phyloP scores from a whole-genome alignment of 2,888 invertebrate species.

The Alcis repandata region DNA sequence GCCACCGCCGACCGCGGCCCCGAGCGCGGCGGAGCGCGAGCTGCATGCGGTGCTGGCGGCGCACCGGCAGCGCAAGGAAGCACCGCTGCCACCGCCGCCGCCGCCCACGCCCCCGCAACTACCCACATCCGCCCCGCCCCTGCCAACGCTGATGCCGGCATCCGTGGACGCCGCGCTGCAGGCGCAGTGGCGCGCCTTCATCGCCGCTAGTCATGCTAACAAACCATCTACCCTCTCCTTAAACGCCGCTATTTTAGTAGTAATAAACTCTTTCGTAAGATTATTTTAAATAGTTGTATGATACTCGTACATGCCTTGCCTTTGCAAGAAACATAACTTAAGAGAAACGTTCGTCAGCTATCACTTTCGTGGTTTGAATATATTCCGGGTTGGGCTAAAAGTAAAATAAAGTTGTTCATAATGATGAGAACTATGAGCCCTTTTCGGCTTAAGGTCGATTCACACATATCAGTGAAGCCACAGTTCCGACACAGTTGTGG shows the following conservation, averaged over 20 bases:
- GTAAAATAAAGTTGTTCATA: too few relatives aligned
- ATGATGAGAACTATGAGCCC: too few relatives aligned
- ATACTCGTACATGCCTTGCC: background rate
- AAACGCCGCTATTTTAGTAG: constrained; percentile 15
- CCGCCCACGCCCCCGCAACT: constrained; percentile 54
- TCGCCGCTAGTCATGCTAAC: background rate
- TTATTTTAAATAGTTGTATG: constrained; percentile 10
- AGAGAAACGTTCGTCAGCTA: too few relatives aligned
- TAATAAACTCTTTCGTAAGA: constrained; percentile 32
- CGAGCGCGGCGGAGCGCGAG: constrained; percentile 70
- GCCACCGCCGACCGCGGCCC: constrained; percentile 6
- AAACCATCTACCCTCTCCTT: background rate
- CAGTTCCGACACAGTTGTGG: too few relatives aligned
- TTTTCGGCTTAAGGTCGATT: too few relatives aligned
- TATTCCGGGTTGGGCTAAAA: too few relatives aligned
- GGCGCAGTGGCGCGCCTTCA: constrained; percentile 18
- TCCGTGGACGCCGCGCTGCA: constrained; percentile 20
- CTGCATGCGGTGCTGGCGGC: constrained; percentile 63
- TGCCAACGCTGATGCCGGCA: constrained; percentile 13
- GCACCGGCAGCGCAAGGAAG: constrained; percentile 62
- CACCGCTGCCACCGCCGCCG: constrained; percentile 16
- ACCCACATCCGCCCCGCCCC: constrained; percentile 35
- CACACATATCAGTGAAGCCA: too few relatives aligned
- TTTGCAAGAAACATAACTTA: too few relatives aligned
- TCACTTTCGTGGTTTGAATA: too few relatives aligned